Evolutionary conservation across 1,140 invertebrate genomes (phyloP).

Genomic region (Bombus haemorrhoidalis): DNA sequence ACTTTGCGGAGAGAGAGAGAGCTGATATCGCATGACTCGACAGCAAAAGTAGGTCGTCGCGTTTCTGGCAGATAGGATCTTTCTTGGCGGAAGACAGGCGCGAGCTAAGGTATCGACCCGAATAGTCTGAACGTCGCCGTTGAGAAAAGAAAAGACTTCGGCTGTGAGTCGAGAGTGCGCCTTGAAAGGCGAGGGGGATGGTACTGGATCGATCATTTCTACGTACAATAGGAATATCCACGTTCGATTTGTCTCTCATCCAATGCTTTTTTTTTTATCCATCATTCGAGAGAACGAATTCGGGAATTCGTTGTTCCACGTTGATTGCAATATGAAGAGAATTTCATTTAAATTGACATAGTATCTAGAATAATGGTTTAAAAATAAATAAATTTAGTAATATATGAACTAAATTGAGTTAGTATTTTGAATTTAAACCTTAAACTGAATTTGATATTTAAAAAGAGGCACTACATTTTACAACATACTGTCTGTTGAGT

Average conservation of each 20-base stretch:
- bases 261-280: neutral
- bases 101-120: slow-evolving; percentile 63
- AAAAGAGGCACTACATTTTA: too few species aligned
- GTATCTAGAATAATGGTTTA: too few species aligned
- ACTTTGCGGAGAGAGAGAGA: slow-evolving; percentile 25
- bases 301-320: neutral
- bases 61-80: slow-evolving; percentile 64
- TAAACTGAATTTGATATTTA: too few species aligned
- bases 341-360: too few species aligned
- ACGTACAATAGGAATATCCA: slow-evolving; percentile 36
- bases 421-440: too few species aligned
- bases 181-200: slow-evolving; percentile 39
- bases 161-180: slow-evolving; percentile 52
- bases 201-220: slow-evolving; percentile 56
- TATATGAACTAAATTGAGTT: too few species aligned
- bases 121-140: slow-evolving; percentile 35
- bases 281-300: neutral
- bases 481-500: too few species aligned
- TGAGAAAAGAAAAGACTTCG: slow-evolving; percentile 50
- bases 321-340: neutral
- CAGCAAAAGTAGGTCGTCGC: slow-evolving; percentile 58
- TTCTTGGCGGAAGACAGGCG: slow-evolving; percentile 55
- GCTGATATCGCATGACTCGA: slow-evolving; percentile 63
- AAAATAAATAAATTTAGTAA: too few species aligned
- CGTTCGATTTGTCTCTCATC: slow-evolving; percentile 45